Percentiles rank a stretch among this genome's conserved stretches.
These are phyloP conservation scores for Blennius ocellaris DNA, from an alignment of 2,113 vertebrate genomes.

Conservation along the genomic window DNA sequence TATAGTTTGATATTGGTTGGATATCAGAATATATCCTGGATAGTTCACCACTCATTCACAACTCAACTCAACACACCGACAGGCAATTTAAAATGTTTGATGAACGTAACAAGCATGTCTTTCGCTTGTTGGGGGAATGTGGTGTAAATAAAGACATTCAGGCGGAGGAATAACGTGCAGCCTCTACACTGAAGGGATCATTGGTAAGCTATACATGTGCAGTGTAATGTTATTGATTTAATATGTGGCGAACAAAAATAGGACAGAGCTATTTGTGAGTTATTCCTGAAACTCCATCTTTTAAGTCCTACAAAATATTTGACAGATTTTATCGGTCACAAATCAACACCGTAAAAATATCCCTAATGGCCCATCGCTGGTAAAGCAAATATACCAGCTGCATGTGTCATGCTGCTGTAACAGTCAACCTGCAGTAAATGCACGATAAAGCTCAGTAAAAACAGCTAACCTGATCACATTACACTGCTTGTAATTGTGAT, in stretches of 20 bases:
- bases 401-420: neutral
- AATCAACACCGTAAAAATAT: conserved; percentile 37
- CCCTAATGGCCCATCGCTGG: conserved; percentile 18
- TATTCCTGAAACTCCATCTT: neutral
- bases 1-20: no score
- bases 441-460: conserved; percentile 41
- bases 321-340: conserved; percentile 40
- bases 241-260: conserved; percentile 14
- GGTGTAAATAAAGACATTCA: no score
- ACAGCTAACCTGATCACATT: conserved; percentile 50
- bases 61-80: no score
- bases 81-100: no score
- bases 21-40: no score
- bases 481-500: conserved; percentile 60
- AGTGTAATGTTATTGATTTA: conserved; percentile 1
- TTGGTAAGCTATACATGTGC: no score
- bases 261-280: conserved; percentile 1
- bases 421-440: conserved; percentile 27
- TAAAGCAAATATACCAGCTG: conserved; percentile 50
- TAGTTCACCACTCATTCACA: no score
- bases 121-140: no score
- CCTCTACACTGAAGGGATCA: no score
- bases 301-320: conserved; percentile 9
- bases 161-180: no score
- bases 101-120: no score